Evolutionary conservation across 1,140 invertebrate species (phyloP).

Genomic region (Hycleus phaleratus): DNA sequence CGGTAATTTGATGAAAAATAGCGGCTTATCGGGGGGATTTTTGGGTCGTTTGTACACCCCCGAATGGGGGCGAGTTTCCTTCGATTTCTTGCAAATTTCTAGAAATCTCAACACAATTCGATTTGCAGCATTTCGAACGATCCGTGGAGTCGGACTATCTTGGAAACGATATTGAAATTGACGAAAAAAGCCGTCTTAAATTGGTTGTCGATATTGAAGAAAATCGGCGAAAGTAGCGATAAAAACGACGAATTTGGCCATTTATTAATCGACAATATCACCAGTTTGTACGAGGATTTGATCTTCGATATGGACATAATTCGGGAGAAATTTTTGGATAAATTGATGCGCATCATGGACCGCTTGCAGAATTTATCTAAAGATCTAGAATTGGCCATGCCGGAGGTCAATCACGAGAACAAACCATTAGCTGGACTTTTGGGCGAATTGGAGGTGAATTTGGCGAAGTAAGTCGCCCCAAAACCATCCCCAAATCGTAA

Average conservation of each 20-base stretch:
- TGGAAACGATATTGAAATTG: not conserved
- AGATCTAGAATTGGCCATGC: not conserved
- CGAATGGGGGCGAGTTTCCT: no score
- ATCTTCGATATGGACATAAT: constrained; percentile 2
- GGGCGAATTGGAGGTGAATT: no score
- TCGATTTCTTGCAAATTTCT: no score
- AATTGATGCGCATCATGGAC: not conserved
- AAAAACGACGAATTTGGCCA: not conserved
- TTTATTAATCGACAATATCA: not conserved
- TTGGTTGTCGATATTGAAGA: constrained; percentile 1
- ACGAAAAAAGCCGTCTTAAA: not conserved
- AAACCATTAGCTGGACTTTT: not conserved
- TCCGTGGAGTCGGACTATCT: not conserved
- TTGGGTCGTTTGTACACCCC: no score
- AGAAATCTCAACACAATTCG: no score
- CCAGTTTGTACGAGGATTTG: constrained; percentile 1
- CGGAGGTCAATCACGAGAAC: not conserved
- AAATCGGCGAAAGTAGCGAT: not conserved
- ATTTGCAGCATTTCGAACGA: not conserved
- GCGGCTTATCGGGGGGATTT: no score
- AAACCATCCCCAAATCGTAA: no score
- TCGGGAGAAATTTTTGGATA: constrained; percentile 2
- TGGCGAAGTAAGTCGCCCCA: no score
- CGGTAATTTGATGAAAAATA: no score
- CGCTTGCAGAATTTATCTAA: not conserved